A percentile compares a stretch with the other conserved stretches of the same genome.
These are phyloP conservation scores for Sternotherus odoratus DNA, from an alignment of 2,797 vertebrate species.

Conservation along the genomic window DNA sequence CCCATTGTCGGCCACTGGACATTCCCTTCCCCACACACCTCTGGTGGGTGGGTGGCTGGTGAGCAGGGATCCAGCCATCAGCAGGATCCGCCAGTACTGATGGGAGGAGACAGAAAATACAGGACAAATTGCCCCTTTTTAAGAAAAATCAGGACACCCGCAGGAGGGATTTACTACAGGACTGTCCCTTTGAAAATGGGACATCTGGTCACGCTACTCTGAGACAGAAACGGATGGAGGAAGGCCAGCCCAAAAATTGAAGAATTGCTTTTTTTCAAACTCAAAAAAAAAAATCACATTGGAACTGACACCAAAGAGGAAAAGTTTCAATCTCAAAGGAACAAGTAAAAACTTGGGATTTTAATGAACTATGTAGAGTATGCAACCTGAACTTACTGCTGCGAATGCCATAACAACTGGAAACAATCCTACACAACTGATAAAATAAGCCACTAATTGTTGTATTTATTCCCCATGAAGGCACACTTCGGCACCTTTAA, in stretches of 20 bases:
- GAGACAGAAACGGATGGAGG: neutral
- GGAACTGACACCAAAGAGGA: neutral
- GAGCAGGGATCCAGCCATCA: no score
- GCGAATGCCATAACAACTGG: constrained; percentile 33
- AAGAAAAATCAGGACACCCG: no score
- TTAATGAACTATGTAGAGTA: constrained; percentile 10
- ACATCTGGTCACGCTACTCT: no score
- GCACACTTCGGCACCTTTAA: constrained; percentile 49
- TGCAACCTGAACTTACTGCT: neutral
- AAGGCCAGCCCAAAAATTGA: neutral
- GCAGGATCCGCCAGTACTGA: no score
- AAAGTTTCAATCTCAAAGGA: neutral
- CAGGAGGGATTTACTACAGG: no score
- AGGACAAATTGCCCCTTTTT: no score
- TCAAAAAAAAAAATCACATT: constrained; percentile 6
- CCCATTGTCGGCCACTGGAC: no score
- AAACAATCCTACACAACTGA: constrained; percentile 52
- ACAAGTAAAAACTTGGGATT: neutral
- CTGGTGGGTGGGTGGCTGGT: no score
- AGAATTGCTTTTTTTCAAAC: fast-evolving
- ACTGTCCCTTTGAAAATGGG: no score
- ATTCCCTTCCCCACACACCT: no score
- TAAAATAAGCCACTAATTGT: constrained; percentile 70
- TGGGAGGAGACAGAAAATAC: no score
- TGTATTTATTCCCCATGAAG: constrained; percentile 65